A percentile compares a stretch with the other conserved stretches of the same genome.
phyloP scores from a whole-genome alignment of 2,797 vertebrate species.

The Scleropages formosus region DNA sequence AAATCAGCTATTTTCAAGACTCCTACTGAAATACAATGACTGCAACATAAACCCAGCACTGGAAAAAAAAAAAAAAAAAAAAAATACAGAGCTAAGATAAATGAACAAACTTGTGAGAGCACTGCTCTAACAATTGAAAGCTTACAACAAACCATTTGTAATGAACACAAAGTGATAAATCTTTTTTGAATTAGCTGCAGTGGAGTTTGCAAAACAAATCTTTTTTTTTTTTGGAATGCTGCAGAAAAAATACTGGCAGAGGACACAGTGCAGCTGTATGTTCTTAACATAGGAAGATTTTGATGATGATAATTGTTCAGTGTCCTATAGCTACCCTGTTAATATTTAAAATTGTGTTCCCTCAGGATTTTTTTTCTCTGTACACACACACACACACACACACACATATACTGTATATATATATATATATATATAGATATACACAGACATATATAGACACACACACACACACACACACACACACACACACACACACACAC shows the following conservation, averaged over 20 bases:
- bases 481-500: too few species aligned
- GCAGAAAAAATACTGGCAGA: conserved; percentile 13
- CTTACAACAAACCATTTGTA: conserved; percentile 15
- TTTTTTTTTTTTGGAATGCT: not conserved
- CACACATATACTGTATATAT: too few species aligned
- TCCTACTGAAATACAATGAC: not conserved
- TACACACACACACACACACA: too few species aligned
- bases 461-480: too few species aligned
- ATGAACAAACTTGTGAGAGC: conserved; percentile 1
- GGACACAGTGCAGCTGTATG: not conserved
- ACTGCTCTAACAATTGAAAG: conserved; percentile 15
- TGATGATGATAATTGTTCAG: not conserved
- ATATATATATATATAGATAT: too few species aligned
- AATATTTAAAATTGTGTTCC: not conserved
- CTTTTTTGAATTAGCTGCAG: conserved; percentile 17
- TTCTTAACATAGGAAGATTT: not conserved
- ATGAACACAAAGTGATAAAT: conserved; percentile 17
- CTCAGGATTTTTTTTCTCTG: too few species aligned
- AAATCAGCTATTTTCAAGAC: not conserved
- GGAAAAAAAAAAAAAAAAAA: not conserved
- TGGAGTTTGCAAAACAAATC: not conserved
- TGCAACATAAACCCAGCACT: not conserved
- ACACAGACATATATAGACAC: too few species aligned
- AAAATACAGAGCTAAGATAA: not conserved
- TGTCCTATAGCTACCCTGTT: not conserved